Conservation (phyloP, 2,888 invertebrate genomes). For the Rhodophaea formosa region DNA sequence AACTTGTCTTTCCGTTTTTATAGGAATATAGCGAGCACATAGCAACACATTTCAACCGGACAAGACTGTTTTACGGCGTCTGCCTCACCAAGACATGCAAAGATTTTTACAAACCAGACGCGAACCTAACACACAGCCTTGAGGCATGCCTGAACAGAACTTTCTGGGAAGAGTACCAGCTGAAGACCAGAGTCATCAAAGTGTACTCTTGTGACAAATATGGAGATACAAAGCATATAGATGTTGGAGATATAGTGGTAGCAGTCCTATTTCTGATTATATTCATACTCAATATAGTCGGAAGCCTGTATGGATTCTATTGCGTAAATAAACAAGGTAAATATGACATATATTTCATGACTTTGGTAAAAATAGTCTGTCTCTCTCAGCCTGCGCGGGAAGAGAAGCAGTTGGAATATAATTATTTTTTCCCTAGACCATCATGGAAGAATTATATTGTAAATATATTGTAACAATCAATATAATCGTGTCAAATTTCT, state of each 20-base stretch:
- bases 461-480: too few species aligned
- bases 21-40: slow-evolving; percentile 40
- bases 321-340: slow-evolving; percentile 21
- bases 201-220: slow-evolving; percentile 21
- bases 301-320: slow-evolving; percentile 31
- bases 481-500: too few species aligned
- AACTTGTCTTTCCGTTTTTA: slow-evolving; percentile 19
- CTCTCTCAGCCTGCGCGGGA: too few species aligned
- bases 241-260: slow-evolving; percentile 26
- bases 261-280: slow-evolving; percentile 30
- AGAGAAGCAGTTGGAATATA: too few species aligned
- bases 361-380: too few species aligned
- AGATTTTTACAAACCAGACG: slow-evolving; percentile 25
- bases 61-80: slow-evolving; percentile 35
- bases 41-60: slow-evolving; percentile 38
- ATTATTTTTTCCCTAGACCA: too few species aligned
- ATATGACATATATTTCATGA: slow-evolving; percentile 5
- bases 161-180: slow-evolving; percentile 27
- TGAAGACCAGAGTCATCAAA: slow-evolving; percentile 28
- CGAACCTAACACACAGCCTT: slow-evolving; percentile 29
- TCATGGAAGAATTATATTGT: too few species aligned
- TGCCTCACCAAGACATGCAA: slow-evolving; percentile 38
- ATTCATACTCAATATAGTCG: slow-evolving; percentile 33
- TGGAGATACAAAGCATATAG: slow-evolving; percentile 14
- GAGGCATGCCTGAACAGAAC: slow-evolving; percentile 45